Evolutionary conservation across 2,888 invertebrate species (phyloP).

Genomic region (Cotesia congregata): DNA sequence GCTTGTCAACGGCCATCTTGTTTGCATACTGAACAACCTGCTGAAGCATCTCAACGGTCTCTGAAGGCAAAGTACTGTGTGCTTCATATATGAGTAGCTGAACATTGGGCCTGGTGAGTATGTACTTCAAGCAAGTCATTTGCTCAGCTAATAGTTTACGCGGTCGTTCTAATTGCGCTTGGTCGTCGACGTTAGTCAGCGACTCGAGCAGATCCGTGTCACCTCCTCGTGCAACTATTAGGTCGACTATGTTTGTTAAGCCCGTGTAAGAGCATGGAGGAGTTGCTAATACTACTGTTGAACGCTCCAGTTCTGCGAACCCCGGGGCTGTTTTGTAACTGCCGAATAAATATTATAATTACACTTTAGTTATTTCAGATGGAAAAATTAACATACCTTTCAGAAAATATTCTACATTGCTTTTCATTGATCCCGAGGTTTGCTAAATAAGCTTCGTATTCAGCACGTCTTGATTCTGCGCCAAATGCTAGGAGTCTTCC

Average conservation of each 20-base stretch:
- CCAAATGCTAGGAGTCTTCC: conserved; percentile 77
- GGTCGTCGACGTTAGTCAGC: conserved; percentile 57
- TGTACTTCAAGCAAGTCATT: conserved; percentile 79
- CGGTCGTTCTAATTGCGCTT: conserved; percentile 51
- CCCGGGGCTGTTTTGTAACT: conserved; percentile 46
- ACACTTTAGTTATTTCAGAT: too few relatives aligned
- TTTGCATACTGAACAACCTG: conserved; percentile 78
- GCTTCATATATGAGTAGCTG: conserved; percentile 87
- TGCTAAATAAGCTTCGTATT: conserved; percentile 80
- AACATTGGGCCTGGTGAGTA: conserved; percentile 86
- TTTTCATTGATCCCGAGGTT: conserved; percentile 76
- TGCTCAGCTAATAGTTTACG: conserved; percentile 80
- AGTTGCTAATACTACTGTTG: conserved; percentile 79
- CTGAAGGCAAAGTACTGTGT: conserved; percentile 82
- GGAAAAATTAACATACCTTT: conserved; percentile 53
- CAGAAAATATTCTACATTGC: conserved; percentile 62
- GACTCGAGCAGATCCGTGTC: conserved; percentile 83
- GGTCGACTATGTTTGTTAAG: conserved; percentile 83
- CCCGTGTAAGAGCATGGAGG: conserved; percentile 88
- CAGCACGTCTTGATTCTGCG: conserved; percentile 72
- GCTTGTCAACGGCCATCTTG: conserved; percentile 78
- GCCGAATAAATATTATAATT: neutral
- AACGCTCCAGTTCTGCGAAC: conserved; percentile 73
- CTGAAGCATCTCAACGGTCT: conserved; percentile 82
- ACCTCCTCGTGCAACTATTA: conserved; percentile 79